Base-by-base conservation (phyloP, 2,888 invertebrate genomes). In the Pammene aurita region DNA sequence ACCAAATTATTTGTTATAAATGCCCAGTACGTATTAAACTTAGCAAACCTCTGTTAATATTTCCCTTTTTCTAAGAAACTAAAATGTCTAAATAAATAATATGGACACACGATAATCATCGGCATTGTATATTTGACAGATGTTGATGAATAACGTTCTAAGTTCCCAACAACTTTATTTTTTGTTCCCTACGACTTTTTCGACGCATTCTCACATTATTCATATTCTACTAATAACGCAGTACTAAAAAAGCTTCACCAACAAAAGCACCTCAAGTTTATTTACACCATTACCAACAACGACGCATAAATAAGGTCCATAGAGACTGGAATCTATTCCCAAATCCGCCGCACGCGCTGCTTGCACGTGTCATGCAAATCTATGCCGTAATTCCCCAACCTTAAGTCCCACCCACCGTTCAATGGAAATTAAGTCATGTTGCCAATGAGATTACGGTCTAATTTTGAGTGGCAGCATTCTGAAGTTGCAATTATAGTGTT, bases 281-380 rank as follows among this genome's bases (percentile, higher is more conserved):
- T 68, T 68, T 68, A 64, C 68, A 54, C 68, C 52, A 68, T 57
- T 50, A 50, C 16, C 60, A 54, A 35, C 26, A 67, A 62, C 58
- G 56, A 58, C 34, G 10, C 62, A 63, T 63, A 63, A 67, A 63
- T 66, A 18, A 63, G 66, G 69, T 63, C 62, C 44, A 55, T 42
- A 64, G 61, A 67, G 69, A 72, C 63, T 70, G 60, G 13, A 58
- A 54, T 60, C 58, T 48, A 56, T 60, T 62, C 62, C 44, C 42
- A 55, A 66, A 66, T 64, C 70, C 70, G 52, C 73, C 77, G 82
- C 91, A 88, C 92, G 90, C 87, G 89, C 75, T 86, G 72, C 72
- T 87, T 79, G 89, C 91, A 89, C 91, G 91, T 89, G 91, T 81
- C 77, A 73, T 76, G 83, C 84, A 87, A 92, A 62, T 61, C 61